Base-by-base conservation (phyloP, 2,113 vertebrate species). In the Bucco capensis region DNA sequence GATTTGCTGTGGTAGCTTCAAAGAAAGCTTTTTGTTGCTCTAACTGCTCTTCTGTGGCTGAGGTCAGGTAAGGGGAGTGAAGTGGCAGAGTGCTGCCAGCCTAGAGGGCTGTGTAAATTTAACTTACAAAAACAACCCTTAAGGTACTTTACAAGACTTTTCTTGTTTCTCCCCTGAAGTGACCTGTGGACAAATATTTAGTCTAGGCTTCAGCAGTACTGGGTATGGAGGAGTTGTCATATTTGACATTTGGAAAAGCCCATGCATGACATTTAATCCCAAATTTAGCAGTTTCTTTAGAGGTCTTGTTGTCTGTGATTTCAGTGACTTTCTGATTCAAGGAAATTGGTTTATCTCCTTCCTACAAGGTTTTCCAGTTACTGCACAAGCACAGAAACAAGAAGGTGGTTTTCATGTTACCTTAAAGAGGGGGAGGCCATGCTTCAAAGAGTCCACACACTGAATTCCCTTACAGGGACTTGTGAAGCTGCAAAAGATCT, bases 271-370 rank as follows among this genome's bases (percentile, higher is more conserved):
- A 95, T 89, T 85, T 87, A 79, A 86, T 53, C 89, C 64, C 35
- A 86, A 91, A 54, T 42, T 40, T 53, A n/a, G 42, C 12, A 77
- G 35, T 75, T 96, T 54, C 50, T 81, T 73, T 58, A 35, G 54
- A 88, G 51, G 30, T 81, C 49, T 89, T 84, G 46, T 62, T 90
- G 83, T 78, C 64, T 53, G 61, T 58, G 19, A 38, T 64, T 84
- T 94, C 75, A 70, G 62, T 90, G 91, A 86, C 88, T 95, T 92
- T 51, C 44, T 83, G 76, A 67, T 87, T 51, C 92, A 94, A 94
- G 94, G 28, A 77, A 80, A 58, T 65, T 82, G 94, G 86, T 94
- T 51, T 83, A 71, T 96, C 66, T 18, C 17, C 30, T 92, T 91
- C 67, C 84, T 75, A 92, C 89, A 33, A 72, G 35, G 70, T 25